A percentile compares a stretch with the other conserved stretches of the same genome.
phyloP scores from a whole-genome alignment of 2,797 vertebrate species.

The Coendou prehensilis region DNA sequence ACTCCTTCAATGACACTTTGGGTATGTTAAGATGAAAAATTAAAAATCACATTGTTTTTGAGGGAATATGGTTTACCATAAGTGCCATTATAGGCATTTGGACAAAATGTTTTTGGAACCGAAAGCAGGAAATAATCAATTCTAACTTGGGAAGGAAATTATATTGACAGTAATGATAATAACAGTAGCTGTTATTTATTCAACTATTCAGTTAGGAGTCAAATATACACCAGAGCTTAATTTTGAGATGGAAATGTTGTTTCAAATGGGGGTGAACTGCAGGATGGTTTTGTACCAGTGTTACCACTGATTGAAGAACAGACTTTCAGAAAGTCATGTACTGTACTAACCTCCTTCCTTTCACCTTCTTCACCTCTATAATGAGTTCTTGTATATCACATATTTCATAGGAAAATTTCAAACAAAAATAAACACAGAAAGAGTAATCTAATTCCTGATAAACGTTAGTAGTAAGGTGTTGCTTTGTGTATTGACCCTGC shows the following conservation, averaged over 20 bases:
- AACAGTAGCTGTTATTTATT: not conserved
- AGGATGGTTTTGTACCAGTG: not conserved
- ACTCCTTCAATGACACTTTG: not conserved
- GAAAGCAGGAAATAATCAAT: conserved; percentile 49
- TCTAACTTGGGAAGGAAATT: conserved; percentile 41
- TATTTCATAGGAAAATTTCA: conserved; percentile 34
- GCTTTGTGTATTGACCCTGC: not conserved
- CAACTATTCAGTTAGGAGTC: not conserved
- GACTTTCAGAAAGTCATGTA: not conserved
- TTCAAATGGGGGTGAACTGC: not conserved
- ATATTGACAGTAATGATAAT: conserved; percentile 43
- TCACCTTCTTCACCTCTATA: not conserved
- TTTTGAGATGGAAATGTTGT: not conserved
- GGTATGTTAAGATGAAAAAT: conserved; percentile 34
- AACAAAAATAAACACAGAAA: not conserved
- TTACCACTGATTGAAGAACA: not conserved
- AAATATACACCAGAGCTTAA: not conserved
- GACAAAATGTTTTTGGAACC: conserved; percentile 31
- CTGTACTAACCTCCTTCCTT: not conserved
- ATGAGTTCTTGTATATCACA: not conserved
- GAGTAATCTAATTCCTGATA: not conserved
- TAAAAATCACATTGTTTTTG: conserved; percentile 46
- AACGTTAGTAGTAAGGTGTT: not conserved
- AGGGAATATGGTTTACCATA: not conserved
- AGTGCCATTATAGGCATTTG: not conserved